Percentiles rank a stretch among this genome's conserved stretches.
phyloP scores from a whole-genome alignment of 2,797 vertebrate species.

The Odontamblyopus rebecca region DNA sequence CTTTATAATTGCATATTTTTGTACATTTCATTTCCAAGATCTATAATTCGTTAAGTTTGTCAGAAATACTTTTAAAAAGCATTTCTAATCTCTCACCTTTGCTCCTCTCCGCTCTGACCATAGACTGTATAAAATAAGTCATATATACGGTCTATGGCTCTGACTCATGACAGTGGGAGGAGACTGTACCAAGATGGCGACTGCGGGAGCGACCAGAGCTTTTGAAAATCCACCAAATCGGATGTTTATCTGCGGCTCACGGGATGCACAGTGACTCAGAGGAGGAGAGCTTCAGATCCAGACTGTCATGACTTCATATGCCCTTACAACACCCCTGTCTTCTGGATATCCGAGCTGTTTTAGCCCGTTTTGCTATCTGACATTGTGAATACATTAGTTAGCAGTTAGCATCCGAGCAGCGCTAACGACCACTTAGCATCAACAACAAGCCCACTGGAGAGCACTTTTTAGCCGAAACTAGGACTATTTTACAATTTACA shows the following conservation, averaged over 20 bases:
- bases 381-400: conserved; percentile 65
- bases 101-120: too few species aligned
- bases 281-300: conserved; percentile 38
- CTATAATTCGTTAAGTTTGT: too few species aligned
- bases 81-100: too few species aligned
- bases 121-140: too few species aligned
- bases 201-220: conserved; percentile 60
- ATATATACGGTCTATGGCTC: not conserved
- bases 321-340: conserved; percentile 3
- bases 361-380: conserved; percentile 44
- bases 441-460: conserved; percentile 48
- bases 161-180: conserved; percentile 67
- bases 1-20: too few species aligned
- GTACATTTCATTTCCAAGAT: too few species aligned
- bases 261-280: conserved; percentile 49
- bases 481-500: conserved; percentile 17
- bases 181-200: conserved; percentile 79
- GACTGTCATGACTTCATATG: conserved; percentile 18
- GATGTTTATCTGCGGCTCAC: conserved; percentile 59
- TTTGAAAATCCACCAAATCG: conserved; percentile 55
- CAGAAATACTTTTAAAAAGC: too few species aligned
- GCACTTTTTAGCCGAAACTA: conserved; percentile 31
- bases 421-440: conserved; percentile 44
- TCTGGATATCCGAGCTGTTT: not conserved
- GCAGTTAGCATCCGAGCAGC: conserved; percentile 45